Conservation (phyloP, 2,888 invertebrate species). For the Pheosia gnoma region DNA sequence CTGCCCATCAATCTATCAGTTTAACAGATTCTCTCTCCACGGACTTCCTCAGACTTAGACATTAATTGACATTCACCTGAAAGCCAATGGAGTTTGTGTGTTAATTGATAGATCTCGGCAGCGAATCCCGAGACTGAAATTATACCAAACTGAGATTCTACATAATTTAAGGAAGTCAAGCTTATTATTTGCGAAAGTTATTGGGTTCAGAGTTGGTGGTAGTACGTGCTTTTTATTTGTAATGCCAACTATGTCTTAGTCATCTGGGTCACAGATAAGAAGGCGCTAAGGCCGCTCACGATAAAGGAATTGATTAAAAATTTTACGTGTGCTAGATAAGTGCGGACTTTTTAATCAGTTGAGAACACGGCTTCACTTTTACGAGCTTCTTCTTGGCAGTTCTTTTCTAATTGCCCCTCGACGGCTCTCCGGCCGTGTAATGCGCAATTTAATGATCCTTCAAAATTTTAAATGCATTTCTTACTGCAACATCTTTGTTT, state of each 20-base stretch:
- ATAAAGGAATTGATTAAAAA: slow-evolving; percentile 68
- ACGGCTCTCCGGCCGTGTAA: slow-evolving; percentile 70
- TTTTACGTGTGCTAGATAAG: slow-evolving; percentile 63
- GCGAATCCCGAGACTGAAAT: slow-evolving; percentile 45
- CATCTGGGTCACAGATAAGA: slow-evolving; percentile 45
- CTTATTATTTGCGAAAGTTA: neutral
- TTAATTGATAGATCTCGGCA: slow-evolving; percentile 76
- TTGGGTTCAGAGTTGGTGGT: neutral
- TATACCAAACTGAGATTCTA: slow-evolving; percentile 36
- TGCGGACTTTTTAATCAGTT: slow-evolving; percentile 79
- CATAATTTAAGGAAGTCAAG: slow-evolving; percentile 6
- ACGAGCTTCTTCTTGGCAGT: slow-evolving; percentile 77
- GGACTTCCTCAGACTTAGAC: slow-evolving; percentile 56
- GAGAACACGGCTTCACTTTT: slow-evolving; percentile 78
- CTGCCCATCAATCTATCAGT: slow-evolving; percentile 39
- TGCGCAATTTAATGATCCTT: slow-evolving; percentile 81
- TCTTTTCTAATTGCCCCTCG: slow-evolving; percentile 80
- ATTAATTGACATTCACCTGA: slow-evolving; percentile 75
- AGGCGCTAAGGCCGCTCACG: slow-evolving; percentile 46
- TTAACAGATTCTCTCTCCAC: slow-evolving; percentile 42
- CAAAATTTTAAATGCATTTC: slow-evolving; percentile 79
- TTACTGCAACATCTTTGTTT: slow-evolving; percentile 77
- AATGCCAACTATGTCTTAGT: slow-evolving; percentile 30
- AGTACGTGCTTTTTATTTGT: slow-evolving; percentile 12
- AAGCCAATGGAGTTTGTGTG: slow-evolving; percentile 68